phyloP scores from a whole-genome alignment of 2,113 vertebrate species.

The Festucalex cinctus region DNA sequence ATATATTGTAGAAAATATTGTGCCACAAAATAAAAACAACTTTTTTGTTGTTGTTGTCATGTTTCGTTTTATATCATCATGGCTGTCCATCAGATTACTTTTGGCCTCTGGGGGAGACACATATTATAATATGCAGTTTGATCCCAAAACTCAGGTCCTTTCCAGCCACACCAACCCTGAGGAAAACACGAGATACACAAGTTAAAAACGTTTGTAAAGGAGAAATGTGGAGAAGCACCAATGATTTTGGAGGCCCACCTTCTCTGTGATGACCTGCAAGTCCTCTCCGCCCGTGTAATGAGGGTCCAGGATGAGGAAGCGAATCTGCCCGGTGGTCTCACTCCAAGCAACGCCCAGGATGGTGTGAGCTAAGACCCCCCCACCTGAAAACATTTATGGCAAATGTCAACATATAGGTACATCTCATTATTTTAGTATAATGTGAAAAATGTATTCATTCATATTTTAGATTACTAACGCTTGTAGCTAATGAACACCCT shows the following conservation, averaged over 20 bases:
- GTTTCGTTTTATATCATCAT: not conserved
- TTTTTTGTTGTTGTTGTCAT: too few species aligned
- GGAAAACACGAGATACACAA: constrained; percentile 27
- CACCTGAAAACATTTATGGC: constrained; percentile 68
- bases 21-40: too few species aligned
- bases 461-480: not conserved
- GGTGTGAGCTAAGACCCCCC: constrained; percentile 92
- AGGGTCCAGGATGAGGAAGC: constrained; percentile 91
- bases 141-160: constrained; percentile 90
- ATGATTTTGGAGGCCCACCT: constrained; percentile 70
- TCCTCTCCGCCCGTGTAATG: constrained; percentile 97
- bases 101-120: constrained; percentile 89
- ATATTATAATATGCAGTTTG: constrained; percentile 93
- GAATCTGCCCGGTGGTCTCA: constrained; percentile 85
- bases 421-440: not conserved
- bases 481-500: not conserved
- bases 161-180: constrained; percentile 98
- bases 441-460: not conserved
- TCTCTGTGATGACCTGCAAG: constrained; percentile 84
- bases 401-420: not conserved
- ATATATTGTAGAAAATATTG: too few species aligned
- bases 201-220: not conserved
- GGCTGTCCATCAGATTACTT: constrained; percentile 70
- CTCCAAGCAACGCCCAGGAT: constrained; percentile 95
- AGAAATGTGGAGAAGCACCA: not conserved